Percentiles rank a stretch among this genome's conserved stretches.
Evolutionary conservation across 2,888 invertebrate genomes (phyloP).

Genomic region (Drosophila buzzatii): DNA sequence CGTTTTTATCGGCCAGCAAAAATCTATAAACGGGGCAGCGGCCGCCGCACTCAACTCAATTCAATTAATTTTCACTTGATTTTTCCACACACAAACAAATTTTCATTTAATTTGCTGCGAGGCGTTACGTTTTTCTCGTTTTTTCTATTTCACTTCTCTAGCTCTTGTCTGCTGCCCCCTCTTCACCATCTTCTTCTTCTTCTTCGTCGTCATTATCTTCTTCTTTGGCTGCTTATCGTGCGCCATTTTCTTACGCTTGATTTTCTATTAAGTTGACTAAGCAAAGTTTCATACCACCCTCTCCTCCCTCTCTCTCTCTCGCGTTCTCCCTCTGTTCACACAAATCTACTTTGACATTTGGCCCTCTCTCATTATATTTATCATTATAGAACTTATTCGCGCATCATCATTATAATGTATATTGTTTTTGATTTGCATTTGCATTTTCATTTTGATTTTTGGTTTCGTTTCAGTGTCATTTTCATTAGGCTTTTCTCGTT

Average conservation of each 20-base stretch:
- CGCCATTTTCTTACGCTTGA: slow-evolving; percentile 75
- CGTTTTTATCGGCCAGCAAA: slow-evolving; percentile 54
- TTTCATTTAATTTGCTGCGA: slow-evolving; percentile 77
- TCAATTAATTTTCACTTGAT: slow-evolving; percentile 85
- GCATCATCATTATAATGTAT: slow-evolving; percentile 42
- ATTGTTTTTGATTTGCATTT: slow-evolving; percentile 48
- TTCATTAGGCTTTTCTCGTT: neutral
- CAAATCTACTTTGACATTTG: slow-evolving; percentile 43
- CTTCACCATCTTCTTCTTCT: slow-evolving; percentile 1
- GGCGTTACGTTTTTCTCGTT: slow-evolving; percentile 41
- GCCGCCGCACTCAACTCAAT: slow-evolving; percentile 82
- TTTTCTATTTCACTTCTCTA: neutral
- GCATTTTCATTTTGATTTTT: slow-evolving; percentile 12
- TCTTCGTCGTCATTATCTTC: slow-evolving; percentile 11
- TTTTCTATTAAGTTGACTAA: slow-evolving; percentile 69
- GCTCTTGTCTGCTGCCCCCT: neutral
- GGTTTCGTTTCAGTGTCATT: slow-evolving; percentile 7
- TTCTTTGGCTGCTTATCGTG: slow-evolving; percentile 55
- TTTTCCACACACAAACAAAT: slow-evolving; percentile 73
- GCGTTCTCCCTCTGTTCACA: neutral
- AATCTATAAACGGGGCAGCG: slow-evolving; percentile 75
- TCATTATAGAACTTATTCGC: slow-evolving; percentile 25
- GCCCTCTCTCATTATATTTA: slow-evolving; percentile 26
- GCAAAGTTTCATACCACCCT: slow-evolving; percentile 20
- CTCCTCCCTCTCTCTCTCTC: neutral